A percentile compares a stretch with the other conserved stretches of the same genome.
Evolutionary conservation across 2,113 vertebrate species (phyloP).

Genomic region (Thamnophis sirtalis): DNA sequence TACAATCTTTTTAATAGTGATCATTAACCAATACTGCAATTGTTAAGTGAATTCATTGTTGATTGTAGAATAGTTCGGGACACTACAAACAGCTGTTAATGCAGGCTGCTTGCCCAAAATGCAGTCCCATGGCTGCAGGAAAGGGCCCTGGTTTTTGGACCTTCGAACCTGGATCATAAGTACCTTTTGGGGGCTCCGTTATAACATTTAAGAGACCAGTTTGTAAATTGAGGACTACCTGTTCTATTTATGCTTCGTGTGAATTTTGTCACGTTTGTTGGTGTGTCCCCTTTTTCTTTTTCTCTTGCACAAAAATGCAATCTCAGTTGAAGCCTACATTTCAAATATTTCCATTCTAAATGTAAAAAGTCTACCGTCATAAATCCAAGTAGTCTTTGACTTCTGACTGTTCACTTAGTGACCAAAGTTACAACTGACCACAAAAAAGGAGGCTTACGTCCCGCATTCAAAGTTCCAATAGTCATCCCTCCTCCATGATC

Average conservation of each 20-base stretch:
- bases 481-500: not conserved
- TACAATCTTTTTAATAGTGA: too few relatives aligned
- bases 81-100: not conserved
- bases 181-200: not conserved
- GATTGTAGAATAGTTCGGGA: not conserved
- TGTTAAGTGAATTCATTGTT: too few relatives aligned
- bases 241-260: rapidly evolving
- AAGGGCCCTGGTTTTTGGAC: not conserved
- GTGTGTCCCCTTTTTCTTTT: not conserved
- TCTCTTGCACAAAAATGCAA: not conserved
- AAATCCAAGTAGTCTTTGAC: not conserved
- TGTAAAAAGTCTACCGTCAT: not conserved
- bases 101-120: not conserved
- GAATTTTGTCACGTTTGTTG: not conserved
- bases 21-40: too few relatives aligned
- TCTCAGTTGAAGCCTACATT: rapidly evolving
- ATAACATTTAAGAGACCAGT: not conserved
- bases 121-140: not conserved
- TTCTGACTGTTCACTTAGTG: not conserved
- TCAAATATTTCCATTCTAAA: not conserved
- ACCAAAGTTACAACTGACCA: not conserved
- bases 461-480: not conserved
- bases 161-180: not conserved
- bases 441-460: not conserved
- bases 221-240: not conserved